Conservation (phyloP, 2,888 invertebrate species). For the Lydus trimaculatus region DNA sequence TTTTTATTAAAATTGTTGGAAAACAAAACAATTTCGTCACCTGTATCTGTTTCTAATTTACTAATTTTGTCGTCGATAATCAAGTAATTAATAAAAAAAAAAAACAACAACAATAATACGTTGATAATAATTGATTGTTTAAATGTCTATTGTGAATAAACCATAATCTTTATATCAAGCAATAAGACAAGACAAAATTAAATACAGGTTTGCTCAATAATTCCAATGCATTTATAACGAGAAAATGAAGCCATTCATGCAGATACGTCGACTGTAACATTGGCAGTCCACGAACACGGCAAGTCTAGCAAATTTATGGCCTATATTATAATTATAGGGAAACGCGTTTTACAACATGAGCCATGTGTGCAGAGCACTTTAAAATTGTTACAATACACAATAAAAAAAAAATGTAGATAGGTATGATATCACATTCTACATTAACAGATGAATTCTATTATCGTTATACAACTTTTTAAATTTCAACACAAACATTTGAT, state of each 20-base stretch:
- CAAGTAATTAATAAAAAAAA: too few relatives aligned
- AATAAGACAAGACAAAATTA: conserved; percentile 40
- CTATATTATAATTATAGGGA: conserved; percentile 55
- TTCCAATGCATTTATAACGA: conserved; percentile 53
- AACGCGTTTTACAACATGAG: conserved; percentile 8
- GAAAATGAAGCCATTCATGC: conserved; percentile 58
- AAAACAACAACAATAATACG: too few relatives aligned
- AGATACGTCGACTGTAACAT: conserved; percentile 49
- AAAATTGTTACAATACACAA: neutral
- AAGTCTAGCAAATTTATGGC: conserved; percentile 53
- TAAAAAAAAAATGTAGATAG: too few relatives aligned
- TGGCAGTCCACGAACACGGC: conserved; percentile 49
- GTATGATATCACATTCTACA: neutral
- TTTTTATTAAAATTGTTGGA: too few relatives aligned
- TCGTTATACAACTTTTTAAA: neutral
- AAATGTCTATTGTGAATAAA: conserved; percentile 13
- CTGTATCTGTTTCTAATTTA: too few relatives aligned
- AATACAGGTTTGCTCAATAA: conserved; percentile 52
- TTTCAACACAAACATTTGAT: too few relatives aligned
- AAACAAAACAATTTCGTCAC: too few relatives aligned
- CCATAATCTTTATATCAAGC: conserved; percentile 15
- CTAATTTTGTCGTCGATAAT: too few relatives aligned
- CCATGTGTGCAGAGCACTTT: neutral
- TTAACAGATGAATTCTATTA: neutral
- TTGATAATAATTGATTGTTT: neutral